phyloP scores from a whole-genome alignment of 2,113 vertebrate species.

The Boulengeromyrus knoepffleri region DNA sequence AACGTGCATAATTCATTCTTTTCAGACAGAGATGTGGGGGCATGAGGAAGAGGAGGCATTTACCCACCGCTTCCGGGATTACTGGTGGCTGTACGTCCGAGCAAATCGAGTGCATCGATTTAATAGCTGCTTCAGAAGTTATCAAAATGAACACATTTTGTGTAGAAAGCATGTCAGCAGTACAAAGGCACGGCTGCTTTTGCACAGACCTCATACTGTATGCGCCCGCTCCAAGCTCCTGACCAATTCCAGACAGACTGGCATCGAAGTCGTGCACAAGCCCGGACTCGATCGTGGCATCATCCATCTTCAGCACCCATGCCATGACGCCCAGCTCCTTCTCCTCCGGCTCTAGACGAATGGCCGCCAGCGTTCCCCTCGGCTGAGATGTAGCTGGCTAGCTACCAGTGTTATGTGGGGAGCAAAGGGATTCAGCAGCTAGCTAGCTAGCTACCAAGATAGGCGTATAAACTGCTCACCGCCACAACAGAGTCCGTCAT shows the following conservation, averaged over 20 bases:
- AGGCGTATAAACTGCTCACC: not conserved
- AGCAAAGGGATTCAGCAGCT: not conserved
- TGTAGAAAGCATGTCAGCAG: not conserved
- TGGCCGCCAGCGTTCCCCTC: conserved; percentile 61
- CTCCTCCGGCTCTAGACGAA: conserved; percentile 58
- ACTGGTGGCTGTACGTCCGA: not conserved
- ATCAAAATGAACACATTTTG: not conserved
- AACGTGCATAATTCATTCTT: not conserved
- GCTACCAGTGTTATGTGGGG: conserved; percentile 23
- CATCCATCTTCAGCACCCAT: conserved; percentile 94
- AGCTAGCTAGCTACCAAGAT: conserved; percentile 9
- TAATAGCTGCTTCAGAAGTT: not conserved
- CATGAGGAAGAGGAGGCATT: not conserved
- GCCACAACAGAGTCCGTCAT: not conserved
- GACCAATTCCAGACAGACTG: conserved; percentile 85
- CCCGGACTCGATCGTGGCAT: conserved; percentile 82
- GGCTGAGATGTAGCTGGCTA: conserved; percentile 33
- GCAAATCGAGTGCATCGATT: not conserved
- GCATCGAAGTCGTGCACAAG: conserved; percentile 91
- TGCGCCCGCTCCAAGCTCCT: conserved; percentile 86
- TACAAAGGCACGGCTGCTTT: not conserved
- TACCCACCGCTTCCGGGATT: not conserved
- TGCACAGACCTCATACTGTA: conserved; percentile 86
- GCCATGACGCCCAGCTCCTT: conserved; percentile 74
- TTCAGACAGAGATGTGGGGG: not conserved